Conservation (phyloP, 2,888 invertebrate species). For the Gryllus longicercus region DNA sequence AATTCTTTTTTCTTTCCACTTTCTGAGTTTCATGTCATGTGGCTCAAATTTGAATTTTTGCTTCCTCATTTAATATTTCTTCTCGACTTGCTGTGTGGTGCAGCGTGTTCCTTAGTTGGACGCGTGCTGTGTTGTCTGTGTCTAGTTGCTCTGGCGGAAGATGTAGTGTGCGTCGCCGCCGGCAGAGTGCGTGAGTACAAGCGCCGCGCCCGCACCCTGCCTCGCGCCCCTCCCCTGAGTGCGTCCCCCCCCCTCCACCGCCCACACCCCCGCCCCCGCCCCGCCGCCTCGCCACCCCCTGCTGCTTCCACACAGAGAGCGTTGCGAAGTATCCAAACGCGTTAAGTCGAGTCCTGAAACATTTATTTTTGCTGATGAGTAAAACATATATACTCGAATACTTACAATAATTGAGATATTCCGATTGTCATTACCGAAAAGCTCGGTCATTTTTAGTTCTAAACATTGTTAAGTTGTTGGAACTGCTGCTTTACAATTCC, state of each 20-base stretch:
- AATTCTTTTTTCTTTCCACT: not conserved
- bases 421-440: too few species aligned
- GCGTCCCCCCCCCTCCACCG: not conserved
- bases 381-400: too few species aligned
- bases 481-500: too few species aligned
- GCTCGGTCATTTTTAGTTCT: too few species aligned
- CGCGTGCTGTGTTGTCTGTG: slow-evolving; percentile 22
- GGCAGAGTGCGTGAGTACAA: slow-evolving; percentile 1
- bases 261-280: not conserved
- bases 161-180: not conserved
- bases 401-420: too few species aligned
- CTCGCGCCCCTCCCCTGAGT: not conserved
- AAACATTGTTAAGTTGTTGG: too few species aligned
- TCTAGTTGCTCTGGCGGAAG: slow-evolving; percentile 22
- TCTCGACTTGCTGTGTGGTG: not conserved
- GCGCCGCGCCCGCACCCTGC: slow-evolving; percentile 20
- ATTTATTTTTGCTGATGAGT: too few species aligned
- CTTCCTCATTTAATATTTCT: slow-evolving; percentile 11
- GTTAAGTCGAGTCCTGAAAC: too few species aligned
- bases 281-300: not conserved
- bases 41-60: not conserved
- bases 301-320: too few species aligned
- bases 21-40: slow-evolving; percentile 19
- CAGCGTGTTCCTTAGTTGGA: slow-evolving; percentile 19
- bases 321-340: too few species aligned